These are phyloP conservation scores for Antrozous pallidus DNA, from an alignment of 2,797 vertebrate genomes.

Conservation along the genomic window DNA sequence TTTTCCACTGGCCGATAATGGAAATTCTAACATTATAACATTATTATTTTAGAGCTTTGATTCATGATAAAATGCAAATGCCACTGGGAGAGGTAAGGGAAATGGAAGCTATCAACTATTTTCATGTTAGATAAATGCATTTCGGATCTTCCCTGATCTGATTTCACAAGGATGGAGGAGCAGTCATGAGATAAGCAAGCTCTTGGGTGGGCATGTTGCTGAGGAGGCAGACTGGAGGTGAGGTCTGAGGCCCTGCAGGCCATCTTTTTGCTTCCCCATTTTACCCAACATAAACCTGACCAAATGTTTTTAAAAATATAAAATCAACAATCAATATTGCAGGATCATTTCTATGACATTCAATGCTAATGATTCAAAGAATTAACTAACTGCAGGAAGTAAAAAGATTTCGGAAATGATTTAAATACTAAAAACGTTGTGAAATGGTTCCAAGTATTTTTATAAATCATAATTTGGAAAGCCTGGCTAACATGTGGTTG, in stretches of 20 bases:
- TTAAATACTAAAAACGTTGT: not conserved
- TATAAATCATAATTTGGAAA: not conserved
- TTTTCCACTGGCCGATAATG: not conserved
- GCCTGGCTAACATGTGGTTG: not conserved
- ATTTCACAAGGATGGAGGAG: not conserved
- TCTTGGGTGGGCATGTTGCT: not conserved
- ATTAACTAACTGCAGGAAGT: not conserved
- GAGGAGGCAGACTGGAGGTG: fast-evolving
- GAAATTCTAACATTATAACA: not conserved
- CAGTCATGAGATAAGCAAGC: not conserved
- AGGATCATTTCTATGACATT: not conserved
- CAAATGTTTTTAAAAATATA: not conserved
- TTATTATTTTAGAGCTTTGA: not conserved
- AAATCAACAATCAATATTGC: not conserved
- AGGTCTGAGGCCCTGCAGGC: fast-evolving
- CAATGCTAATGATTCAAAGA: not conserved
- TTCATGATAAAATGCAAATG: not conserved
- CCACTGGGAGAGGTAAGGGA: not conserved
- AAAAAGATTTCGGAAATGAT: not conserved
- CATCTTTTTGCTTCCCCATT: not conserved
- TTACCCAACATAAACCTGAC: not conserved
- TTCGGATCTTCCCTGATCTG: not conserved
- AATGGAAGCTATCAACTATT: not conserved
- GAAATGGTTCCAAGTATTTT: not conserved
- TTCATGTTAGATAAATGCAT: not conserved